A percentile compares a stretch with the other conserved stretches of the same genome.
Conservation (phyloP, 2,113 vertebrate genomes). For the Harpagus bidentatus region DNA sequence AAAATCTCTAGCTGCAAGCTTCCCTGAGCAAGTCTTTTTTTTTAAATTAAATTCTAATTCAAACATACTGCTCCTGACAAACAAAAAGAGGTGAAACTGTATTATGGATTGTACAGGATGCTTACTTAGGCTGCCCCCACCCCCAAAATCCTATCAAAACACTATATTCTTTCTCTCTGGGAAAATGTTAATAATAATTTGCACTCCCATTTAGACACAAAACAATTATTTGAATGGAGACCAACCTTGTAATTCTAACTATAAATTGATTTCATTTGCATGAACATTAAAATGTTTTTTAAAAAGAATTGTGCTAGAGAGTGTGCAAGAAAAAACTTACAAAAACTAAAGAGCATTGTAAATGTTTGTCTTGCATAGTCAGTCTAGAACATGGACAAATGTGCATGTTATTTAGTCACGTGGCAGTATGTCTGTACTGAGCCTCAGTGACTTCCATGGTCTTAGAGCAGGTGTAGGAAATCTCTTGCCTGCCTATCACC, state of each 20-base stretch:
- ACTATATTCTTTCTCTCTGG: neutral
- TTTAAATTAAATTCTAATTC: neutral
- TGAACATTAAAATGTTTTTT: neutral
- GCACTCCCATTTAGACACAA: neutral
- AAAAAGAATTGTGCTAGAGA: neutral
- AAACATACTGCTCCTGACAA: neutral
- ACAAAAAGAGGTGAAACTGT: neutral
- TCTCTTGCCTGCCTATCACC: neutral
- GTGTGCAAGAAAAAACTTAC: neutral
- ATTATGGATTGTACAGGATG: neutral
- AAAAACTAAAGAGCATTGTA: neutral
- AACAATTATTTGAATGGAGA: neutral
- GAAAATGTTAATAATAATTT: neutral
- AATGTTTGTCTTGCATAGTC: neutral
- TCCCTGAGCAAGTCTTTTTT: neutral
- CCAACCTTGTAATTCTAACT: neutral
- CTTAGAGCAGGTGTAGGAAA: neutral
- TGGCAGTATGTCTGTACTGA: neutral
- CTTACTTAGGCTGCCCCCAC: neutral
- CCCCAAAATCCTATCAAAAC: neutral
- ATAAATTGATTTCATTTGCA: neutral
- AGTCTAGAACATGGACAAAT: neutral
- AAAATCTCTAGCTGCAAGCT: neutral
- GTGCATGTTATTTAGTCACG: fast-evolving
- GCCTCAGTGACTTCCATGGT: neutral